phyloP scores from a whole-genome alignment of 1,140 invertebrate species.

The Hyles vespertilio region DNA sequence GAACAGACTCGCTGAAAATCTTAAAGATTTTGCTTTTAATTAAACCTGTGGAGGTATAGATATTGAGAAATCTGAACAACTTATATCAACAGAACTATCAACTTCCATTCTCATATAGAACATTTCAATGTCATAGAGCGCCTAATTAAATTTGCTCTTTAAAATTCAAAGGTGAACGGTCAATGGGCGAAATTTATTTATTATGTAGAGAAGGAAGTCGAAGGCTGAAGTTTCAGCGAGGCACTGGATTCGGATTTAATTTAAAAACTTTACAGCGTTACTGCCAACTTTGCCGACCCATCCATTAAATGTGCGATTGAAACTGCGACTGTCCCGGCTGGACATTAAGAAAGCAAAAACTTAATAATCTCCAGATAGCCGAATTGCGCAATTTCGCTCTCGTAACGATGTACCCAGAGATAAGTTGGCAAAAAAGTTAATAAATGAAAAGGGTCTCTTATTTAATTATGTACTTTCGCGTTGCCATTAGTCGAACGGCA shows the following conservation, averaged over 20 bases:
- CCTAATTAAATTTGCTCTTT: no score
- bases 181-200: conserved; percentile 22
- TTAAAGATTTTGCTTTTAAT: no score
- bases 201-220: conserved; percentile 24
- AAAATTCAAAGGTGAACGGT: neutral
- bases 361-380: conserved; percentile 7
- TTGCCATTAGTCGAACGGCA: neutral
- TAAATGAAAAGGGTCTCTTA: conserved; percentile 9
- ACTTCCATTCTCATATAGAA: no score
- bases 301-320: conserved; percentile 19
- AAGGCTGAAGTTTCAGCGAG: conserved; percentile 6
- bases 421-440: conserved; percentile 4
- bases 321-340: conserved; percentile 6
- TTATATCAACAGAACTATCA: no score
- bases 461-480: conserved; percentile 8
- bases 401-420: neutral
- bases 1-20: no score
- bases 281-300: conserved; percentile 12
- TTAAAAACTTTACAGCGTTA: conserved; percentile 31
- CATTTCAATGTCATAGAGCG: no score
- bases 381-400: conserved; percentile 7
- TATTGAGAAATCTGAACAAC: no score
- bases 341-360: conserved; percentile 18
- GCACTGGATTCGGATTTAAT: conserved; percentile 25
- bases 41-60: no score